These are phyloP conservation scores for Bombus impatiens DNA, from an alignment of 1,140 invertebrate species.

Conservation along the genomic window DNA sequence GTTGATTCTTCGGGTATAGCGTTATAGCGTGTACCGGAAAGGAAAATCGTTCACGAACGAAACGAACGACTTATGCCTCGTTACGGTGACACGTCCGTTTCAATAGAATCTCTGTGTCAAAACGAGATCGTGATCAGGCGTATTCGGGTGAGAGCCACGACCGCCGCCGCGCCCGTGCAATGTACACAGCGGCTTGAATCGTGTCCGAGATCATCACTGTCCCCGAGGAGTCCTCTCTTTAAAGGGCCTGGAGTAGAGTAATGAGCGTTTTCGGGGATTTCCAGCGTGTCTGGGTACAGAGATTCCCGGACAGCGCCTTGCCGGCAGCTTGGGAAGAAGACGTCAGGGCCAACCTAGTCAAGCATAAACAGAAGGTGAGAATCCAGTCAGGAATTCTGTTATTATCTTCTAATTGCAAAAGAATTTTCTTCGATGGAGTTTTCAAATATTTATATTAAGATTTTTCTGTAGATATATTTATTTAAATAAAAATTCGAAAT, in stretches of 20 bases:
- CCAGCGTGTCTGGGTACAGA: constrained; percentile 92
- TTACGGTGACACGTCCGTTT: constrained; percentile 13
- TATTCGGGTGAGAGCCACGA: constrained; percentile 40
- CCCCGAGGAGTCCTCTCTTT: constrained; percentile 35
- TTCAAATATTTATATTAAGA: no score
- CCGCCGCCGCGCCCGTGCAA: constrained; percentile 65
- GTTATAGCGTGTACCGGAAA: neutral
- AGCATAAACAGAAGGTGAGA: constrained; percentile 90
- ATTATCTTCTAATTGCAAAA: neutral
- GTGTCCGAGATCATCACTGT: constrained; percentile 4
- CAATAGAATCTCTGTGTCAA: constrained; percentile 15
- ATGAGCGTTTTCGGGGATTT: constrained; percentile 96
- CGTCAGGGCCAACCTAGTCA: constrained; percentile 92
- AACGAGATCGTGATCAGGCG: constrained; percentile 34
- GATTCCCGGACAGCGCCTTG: constrained; percentile 93
- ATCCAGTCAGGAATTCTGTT: neutral
- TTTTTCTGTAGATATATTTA: neutral
- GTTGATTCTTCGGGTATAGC: constrained; percentile 13
- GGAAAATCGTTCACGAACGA: neutral
- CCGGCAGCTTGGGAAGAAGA: constrained; percentile 95
- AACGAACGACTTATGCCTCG: constrained; percentile 42
- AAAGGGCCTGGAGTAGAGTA: constrained; percentile 36
- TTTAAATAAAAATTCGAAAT: no score
- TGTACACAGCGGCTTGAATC: constrained; percentile 56
- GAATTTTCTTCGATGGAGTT: neutral